Conservation (phyloP, 2,113 vertebrate species). For the Stercorarius parasiticus region DNA sequence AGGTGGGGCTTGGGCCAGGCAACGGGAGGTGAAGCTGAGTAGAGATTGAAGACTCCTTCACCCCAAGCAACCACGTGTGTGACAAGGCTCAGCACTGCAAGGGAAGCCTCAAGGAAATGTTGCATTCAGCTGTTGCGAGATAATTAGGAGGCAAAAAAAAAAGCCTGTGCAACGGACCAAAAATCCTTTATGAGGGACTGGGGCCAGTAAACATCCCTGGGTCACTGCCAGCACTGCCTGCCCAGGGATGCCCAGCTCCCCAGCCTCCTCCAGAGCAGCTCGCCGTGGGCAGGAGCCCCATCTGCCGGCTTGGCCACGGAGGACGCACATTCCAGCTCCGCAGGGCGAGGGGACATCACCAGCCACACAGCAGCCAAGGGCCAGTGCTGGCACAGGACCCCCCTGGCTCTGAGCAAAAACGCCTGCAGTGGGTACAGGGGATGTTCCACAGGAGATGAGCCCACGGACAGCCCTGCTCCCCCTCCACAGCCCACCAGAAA, state of each 20-base stretch:
- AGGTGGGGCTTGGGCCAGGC: neutral
- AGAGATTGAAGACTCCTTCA: neutral
- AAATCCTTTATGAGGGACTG: neutral
- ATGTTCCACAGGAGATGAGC: fast-evolving
- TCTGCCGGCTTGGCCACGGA: slow-evolving; percentile 1
- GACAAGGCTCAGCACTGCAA: neutral
- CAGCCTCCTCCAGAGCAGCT: neutral
- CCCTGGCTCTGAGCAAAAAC: fast-evolving
- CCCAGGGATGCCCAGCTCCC: neutral
- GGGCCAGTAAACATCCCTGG: neutral
- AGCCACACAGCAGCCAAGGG: neutral
- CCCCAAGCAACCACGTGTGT: fast-evolving
- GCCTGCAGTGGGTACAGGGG: fast-evolving
- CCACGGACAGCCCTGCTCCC: neutral
- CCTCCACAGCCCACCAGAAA: neutral
- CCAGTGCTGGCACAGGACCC: fast-evolving
- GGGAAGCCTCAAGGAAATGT: neutral
- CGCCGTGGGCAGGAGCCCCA: slow-evolving; percentile 35
- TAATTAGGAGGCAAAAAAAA: neutral
- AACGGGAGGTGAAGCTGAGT: neutral
- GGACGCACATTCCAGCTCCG: neutral
- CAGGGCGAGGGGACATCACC: neutral
- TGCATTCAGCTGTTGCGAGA: neutral
- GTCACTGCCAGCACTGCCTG: neutral
- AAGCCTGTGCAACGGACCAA: neutral